Evolutionary conservation across 30 jellyfish, hydroid and myxozoan species (phyloP), one percentile per base, ranked within the genome.

Genomic region (Aurelia coerulea): DNA sequence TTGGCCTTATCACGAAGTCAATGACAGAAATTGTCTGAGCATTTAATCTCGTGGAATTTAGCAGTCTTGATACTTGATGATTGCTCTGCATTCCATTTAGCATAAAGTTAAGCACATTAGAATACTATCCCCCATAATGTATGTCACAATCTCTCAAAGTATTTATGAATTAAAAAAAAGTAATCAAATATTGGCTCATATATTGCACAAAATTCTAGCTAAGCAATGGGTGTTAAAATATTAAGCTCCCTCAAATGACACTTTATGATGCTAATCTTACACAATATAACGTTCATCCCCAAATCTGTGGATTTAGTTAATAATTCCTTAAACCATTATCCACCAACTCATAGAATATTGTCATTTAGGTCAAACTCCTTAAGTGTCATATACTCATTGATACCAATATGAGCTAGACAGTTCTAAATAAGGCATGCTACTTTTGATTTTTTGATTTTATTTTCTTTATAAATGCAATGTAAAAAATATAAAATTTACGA

Each of bases 1-100:
- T 46, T 46, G 14, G 2, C 56, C 2, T 46, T 46, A 37, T 2
- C 0, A 1, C 6, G 56, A 46, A 46, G 6, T 46, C 14, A 46
- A 14, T 46, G 14, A 46, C 14, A 46, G 2, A 46, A 4, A 4
- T 8, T 46, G 6, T 46, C 62, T 77, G 76, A 29, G 62, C 31
- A 56, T 12, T 17, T n/a, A 31, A 34, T 65, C 53, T 15, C 77
- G 31, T 14, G n/a, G 63, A 77, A 77, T 77, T 75, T 19, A 17
- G 70, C 3, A 75, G 78, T 64, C 68, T 19, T 76, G 12, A 62
- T 58, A 62, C 19, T 77, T 35, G 66, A 56, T 60, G 87, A 59
- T 77, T 37, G 49, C 72, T 77, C 65, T 59, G 69, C 64, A 70
- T 60, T 42, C 15, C 78, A 31, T n/a, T 62, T 6, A 77, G 87